Percentiles rank a stretch among this genome's conserved stretches.
Evolutionary conservation across 2,797 vertebrate genomes (phyloP).

Genomic region (Artibeus lituratus): DNA sequence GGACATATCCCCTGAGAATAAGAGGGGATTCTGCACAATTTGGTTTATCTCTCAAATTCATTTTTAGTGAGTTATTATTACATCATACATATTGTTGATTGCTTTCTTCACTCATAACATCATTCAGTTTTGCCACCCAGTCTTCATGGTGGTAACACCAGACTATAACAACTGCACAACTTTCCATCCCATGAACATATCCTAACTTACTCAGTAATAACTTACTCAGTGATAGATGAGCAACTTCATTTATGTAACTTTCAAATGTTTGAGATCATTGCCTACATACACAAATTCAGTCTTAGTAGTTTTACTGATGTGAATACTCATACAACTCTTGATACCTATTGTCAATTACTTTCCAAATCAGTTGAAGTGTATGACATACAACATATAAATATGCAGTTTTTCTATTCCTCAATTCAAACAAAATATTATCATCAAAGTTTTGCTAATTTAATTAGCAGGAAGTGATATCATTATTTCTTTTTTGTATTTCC

Average conservation of each 20-base stretch:
- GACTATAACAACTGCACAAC: not conserved
- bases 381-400: not conserved
- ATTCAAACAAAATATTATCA: constrained; percentile 21
- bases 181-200: not conserved
- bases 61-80: not conserved
- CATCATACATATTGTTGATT: not conserved
- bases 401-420: not conserved
- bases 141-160: not conserved
- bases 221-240: not conserved
- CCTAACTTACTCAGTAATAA: constrained; percentile 12
- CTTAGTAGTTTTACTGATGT: constrained; percentile 16
- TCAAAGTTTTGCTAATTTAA: constrained; percentile 39
- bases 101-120: not conserved
- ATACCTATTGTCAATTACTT: not conserved
- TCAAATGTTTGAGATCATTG: constrained; percentile 32
- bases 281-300: constrained; percentile 19
- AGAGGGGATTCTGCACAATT: not conserved
- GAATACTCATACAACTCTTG: not conserved
- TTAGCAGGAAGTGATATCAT: not conserved
- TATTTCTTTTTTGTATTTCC: constrained; percentile 27
- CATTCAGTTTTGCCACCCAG: not conserved
- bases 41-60: not conserved
- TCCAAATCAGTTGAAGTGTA: not conserved
- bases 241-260: constrained; percentile 7
- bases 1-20: not conserved